Conservation (phyloP, 2,888 invertebrate species). For the Metallyticus violacea region DNA sequence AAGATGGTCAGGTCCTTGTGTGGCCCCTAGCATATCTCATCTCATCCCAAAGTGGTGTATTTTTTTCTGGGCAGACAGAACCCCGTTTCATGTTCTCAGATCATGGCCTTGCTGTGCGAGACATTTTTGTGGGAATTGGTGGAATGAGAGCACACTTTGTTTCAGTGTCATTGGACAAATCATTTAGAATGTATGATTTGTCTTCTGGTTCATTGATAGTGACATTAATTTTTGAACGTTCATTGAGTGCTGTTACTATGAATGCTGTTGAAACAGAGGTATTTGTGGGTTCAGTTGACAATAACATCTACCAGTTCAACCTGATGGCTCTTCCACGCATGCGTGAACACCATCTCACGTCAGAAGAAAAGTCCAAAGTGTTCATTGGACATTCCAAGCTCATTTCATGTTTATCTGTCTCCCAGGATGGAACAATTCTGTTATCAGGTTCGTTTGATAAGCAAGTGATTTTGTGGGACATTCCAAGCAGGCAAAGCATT, state of each 20-base stretch:
- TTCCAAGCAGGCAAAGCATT: constrained; percentile 70
- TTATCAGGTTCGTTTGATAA: constrained; percentile 76
- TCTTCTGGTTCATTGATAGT: constrained; percentile 65
- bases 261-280: constrained; percentile 68
- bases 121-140: constrained; percentile 69
- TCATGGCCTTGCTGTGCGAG: constrained; percentile 77
- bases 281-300: constrained; percentile 71
- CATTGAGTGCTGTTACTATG: constrained; percentile 65
- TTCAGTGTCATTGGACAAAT: constrained; percentile 78
- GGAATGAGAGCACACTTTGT: constrained; percentile 68
- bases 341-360: constrained; percentile 62
- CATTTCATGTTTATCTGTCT: constrained; percentile 69
- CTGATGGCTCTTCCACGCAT: constrained; percentile 66
- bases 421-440: constrained; percentile 66
- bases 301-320: constrained; percentile 66
- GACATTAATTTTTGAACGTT: constrained; percentile 69
- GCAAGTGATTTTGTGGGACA: constrained; percentile 77
- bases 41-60: constrained; percentile 31
- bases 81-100: constrained; percentile 71
- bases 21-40: constrained; percentile 69
- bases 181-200: constrained; percentile 78
- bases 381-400: constrained; percentile 67
- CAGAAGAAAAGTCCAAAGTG: constrained; percentile 48
- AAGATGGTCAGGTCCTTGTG: constrained; percentile 79
- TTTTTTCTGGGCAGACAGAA: constrained; percentile 51